Conservation (phyloP, 2,888 invertebrate species). For the Leptinotarsa rubiginosa region DNA sequence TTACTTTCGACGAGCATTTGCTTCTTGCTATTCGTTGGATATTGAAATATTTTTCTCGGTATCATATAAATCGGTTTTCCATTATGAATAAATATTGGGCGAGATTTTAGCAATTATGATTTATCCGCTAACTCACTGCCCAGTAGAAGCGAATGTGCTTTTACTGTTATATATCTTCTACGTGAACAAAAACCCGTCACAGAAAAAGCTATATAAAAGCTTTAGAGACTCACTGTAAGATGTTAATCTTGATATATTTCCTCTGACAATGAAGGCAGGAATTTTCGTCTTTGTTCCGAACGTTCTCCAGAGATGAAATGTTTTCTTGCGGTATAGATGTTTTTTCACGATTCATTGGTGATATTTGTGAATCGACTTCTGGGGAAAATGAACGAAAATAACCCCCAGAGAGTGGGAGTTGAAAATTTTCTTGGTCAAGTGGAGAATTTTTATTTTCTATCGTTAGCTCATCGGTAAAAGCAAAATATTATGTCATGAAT, state of each 20-base stretch:
- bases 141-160: neutral
- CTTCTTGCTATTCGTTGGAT: too few relatives aligned
- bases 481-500: too few relatives aligned
- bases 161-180: conserved; percentile 8
- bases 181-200: conserved; percentile 16
- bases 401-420: too few relatives aligned
- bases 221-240: conserved; percentile 23
- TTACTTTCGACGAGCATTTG: too few relatives aligned
- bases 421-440: too few relatives aligned
- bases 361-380: neutral
- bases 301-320: neutral
- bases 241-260: conserved; percentile 32
- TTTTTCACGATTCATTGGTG: conserved; percentile 4
- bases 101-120: neutral
- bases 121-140: neutral
- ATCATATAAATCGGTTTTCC: too few relatives aligned
- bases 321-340: neutral
- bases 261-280: conserved; percentile 11
- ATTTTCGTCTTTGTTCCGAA: conserved; percentile 6
- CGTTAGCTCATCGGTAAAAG: too few relatives aligned
- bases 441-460: too few relatives aligned
- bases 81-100: neutral
- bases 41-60: too few relatives aligned
- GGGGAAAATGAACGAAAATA: neutral
- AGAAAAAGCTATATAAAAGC: conserved; percentile 27